A percentile compares a stretch with the other conserved stretches of the same genome.
Evolutionary conservation across 2,113 vertebrate genomes (phyloP).

Genomic region (Vulpes lagopus): DNA sequence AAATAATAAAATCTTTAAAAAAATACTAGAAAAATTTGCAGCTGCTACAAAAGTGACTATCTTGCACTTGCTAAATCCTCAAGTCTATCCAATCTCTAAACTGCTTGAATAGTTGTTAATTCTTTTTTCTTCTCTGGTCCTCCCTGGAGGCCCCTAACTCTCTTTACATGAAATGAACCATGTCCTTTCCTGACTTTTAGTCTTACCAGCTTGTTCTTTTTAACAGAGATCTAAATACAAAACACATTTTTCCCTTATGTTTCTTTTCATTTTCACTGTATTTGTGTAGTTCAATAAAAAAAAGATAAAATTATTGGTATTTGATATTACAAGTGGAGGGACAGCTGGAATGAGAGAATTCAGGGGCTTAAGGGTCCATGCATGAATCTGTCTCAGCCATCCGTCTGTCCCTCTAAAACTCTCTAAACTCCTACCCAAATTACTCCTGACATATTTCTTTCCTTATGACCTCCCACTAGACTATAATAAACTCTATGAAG

Average conservation of each 20-base stretch:
- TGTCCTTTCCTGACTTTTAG: background rate
- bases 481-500: background rate
- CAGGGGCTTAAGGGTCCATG: background rate
- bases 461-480: background rate
- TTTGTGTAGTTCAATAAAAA: background rate
- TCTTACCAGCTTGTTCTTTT: background rate
- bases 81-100: background rate
- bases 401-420: background rate
- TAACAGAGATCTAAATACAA: background rate
- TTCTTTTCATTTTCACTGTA: constrained; percentile 34
- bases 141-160: background rate
- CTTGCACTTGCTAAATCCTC: background rate
- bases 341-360: background rate
- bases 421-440: background rate
- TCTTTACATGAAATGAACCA: background rate
- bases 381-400: background rate
- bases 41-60: background rate
- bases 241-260: background rate
- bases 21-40: background rate
- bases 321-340: background rate
- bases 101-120: background rate
- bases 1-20: background rate
- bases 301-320: background rate
- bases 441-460: background rate
- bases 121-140: background rate